phyloP scores from a whole-genome alignment of 2,797 vertebrate genomes.

The Coluber constrictor region DNA sequence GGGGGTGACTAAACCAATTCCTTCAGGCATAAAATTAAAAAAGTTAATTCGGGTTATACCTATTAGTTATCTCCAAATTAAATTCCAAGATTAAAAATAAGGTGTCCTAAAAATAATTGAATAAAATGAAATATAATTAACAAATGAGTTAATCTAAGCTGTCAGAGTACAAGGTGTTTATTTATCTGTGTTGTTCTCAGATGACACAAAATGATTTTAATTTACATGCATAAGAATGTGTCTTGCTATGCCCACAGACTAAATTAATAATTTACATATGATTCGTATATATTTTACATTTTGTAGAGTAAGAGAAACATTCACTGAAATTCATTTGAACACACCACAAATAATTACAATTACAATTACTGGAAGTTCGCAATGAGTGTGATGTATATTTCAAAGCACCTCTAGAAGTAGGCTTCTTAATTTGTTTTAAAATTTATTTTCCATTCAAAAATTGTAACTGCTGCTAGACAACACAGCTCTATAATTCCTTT shows the following conservation, averaged over 20 bases:
- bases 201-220: neutral
- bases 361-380: neutral
- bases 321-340: neutral
- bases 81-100: conserved; percentile 46
- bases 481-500: too few relatives aligned
- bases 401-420: neutral
- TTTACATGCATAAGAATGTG: neutral
- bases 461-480: neutral
- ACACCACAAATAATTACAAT: neutral
- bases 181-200: neutral
- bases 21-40: conserved; percentile 53
- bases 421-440: neutral
- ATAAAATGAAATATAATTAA: conserved; percentile 39
- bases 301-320: neutral
- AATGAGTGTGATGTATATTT: neutral
- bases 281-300: neutral
- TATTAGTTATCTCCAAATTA: conserved; percentile 52
- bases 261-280: neutral
- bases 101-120: conserved; percentile 41
- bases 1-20: conserved; percentile 30
- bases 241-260: neutral
- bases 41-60: conserved; percentile 52
- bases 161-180: neutral
- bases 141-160: conserved; percentile 27
- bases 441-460: neutral